These are phyloP conservation scores for Physella acuta DNA, from an alignment of 1,140 invertebrate genomes.

Conservation along the genomic window DNA sequence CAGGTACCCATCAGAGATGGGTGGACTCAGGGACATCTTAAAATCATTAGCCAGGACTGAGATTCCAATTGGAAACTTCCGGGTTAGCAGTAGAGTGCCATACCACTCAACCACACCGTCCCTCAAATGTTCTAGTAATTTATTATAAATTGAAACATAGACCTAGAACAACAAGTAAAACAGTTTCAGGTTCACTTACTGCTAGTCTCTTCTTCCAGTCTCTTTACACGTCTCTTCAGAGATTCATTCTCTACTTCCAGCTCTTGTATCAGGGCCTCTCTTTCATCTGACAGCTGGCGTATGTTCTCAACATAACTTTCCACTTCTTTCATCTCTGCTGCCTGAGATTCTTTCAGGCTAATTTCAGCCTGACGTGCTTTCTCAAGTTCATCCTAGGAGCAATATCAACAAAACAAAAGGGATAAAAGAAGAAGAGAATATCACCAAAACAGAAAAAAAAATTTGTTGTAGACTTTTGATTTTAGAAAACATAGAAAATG, in stretches of 20 bases:
- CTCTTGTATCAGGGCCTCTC: slow-evolving; percentile 55
- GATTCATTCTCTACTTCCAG: slow-evolving; percentile 56
- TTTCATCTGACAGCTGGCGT: slow-evolving; percentile 54
- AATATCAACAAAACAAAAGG: background rate
- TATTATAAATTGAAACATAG: no score
- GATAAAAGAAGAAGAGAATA: background rate
- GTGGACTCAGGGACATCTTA: no score
- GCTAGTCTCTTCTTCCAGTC: slow-evolving; percentile 7
- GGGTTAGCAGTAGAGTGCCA: no score
- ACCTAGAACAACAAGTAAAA: no score
- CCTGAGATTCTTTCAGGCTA: slow-evolving; percentile 49
- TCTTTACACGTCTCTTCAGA: slow-evolving; percentile 47
- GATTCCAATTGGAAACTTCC: no score
- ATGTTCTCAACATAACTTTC: slow-evolving; percentile 59
- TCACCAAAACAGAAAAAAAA: background rate
- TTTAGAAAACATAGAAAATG: background rate
- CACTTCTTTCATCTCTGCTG: slow-evolving; percentile 57
- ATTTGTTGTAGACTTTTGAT: background rate
- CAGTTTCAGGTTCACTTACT: slow-evolving; percentile 11
- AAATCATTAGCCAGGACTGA: no score
- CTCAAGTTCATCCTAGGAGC: slow-evolving; percentile 41
- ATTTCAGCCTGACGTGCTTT: slow-evolving; percentile 47
- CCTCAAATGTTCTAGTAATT: no score
- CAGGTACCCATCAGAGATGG: no score
- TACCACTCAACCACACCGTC: no score